Percentiles rank a stretch among this genome's conserved stretches.
These are phyloP conservation scores for Xiphophorus birchmanni DNA, from an alignment of 2,797 vertebrate species.

Conservation along the genomic window DNA sequence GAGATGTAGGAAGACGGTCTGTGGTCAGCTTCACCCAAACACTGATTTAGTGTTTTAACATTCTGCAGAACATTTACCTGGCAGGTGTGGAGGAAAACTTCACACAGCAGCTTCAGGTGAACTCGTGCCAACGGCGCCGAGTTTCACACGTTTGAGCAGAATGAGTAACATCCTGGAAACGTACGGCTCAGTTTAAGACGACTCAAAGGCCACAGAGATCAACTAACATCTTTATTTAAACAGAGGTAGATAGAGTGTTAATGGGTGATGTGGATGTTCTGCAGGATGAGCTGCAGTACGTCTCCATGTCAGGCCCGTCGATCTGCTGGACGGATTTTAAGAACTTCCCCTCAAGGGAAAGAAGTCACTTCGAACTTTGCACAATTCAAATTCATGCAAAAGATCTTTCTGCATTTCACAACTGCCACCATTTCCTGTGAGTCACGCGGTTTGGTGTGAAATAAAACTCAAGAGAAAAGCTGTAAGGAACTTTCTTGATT, in stretches of 20 bases:
- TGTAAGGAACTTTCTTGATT: conserved; percentile 15
- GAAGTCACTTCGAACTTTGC: conserved; percentile 4
- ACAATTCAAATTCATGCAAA: conserved; percentile 6
- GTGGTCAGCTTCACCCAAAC: background rate
- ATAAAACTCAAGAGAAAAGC: conserved; percentile 13
- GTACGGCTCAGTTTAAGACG: background rate
- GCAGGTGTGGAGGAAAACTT: background rate
- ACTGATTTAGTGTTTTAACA: background rate
- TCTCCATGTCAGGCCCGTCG: background rate
- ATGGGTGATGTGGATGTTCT: background rate
- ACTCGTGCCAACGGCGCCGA: background rate
- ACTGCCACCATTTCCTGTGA: conserved; percentile 5
- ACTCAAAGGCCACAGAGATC: background rate
- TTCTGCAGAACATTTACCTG: background rate
- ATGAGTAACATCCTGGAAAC: conserved; percentile 20
- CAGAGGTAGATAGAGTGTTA: background rate
- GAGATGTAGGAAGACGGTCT: background rate
- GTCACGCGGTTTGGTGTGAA: conserved; percentile 1
- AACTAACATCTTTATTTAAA: background rate
- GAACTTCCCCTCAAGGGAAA: conserved; percentile 3
- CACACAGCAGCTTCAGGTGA: background rate
- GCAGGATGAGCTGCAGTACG: background rate
- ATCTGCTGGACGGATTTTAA: background rate
- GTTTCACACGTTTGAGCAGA: conserved; percentile 13
- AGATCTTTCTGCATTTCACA: conserved; percentile 2